A percentile compares a stretch with the other conserved stretches of the same genome.
Evolutionary conservation across 2,888 invertebrate genomes (phyloP).

Genomic region (Drosophila prolongata): DNA sequence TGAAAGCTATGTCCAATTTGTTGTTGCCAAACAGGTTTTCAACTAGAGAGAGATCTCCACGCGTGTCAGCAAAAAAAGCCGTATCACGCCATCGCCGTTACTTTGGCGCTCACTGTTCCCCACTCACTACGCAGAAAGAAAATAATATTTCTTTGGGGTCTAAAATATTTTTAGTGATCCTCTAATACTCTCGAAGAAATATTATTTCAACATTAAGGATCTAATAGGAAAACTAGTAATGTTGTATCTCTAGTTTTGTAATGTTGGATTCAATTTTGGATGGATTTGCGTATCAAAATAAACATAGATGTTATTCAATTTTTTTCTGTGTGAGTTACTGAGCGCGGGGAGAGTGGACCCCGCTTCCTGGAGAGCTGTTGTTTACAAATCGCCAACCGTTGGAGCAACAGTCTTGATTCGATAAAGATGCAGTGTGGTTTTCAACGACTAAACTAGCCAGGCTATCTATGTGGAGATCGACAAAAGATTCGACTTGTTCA

Average conservation of each 20-base stretch:
- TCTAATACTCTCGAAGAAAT: too few species aligned
- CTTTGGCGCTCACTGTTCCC: constrained; percentile 15
- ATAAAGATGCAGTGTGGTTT: too few species aligned
- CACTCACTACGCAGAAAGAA: constrained; percentile 13
- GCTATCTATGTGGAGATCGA: too few species aligned
- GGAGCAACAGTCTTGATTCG: constrained; percentile 3
- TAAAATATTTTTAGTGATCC: background rate
- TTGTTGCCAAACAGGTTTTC: constrained; percentile 61
- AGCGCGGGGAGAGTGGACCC: constrained; percentile 40
- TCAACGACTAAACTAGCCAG: too few species aligned
- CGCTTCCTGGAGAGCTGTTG: constrained; percentile 46
- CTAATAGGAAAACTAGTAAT: too few species aligned
- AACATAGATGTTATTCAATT: background rate
- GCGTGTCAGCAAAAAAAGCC: constrained; percentile 42
- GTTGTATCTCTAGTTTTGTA: too few species aligned
- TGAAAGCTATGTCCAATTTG: constrained; percentile 33
- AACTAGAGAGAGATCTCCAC: constrained; percentile 49
- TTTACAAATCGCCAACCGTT: constrained; percentile 62
- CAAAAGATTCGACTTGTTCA: too few species aligned
- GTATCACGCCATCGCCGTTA: constrained; percentile 69
- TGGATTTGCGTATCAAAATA: background rate
- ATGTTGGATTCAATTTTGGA: too few species aligned
- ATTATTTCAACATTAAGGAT: too few species aligned
- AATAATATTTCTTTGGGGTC: background rate
- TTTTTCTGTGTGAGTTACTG: constrained; percentile 15